These are phyloP conservation scores for Polyergus mexicanus DNA, from an alignment of 1,140 invertebrate species.

Conservation along the genomic window DNA sequence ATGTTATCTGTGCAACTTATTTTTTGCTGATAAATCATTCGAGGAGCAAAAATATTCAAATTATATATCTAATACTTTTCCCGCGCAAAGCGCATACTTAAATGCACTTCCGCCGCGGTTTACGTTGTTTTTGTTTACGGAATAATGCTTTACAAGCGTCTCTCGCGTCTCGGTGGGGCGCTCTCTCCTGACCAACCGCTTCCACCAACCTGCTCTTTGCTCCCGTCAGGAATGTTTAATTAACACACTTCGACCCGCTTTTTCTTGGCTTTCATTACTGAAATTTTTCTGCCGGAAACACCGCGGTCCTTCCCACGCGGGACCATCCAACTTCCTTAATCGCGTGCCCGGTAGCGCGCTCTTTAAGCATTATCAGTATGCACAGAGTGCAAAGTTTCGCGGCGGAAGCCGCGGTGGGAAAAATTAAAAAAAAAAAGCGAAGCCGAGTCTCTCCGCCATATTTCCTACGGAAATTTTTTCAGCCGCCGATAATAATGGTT, in stretches of 20 bases:
- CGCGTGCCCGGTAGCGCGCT: constrained; percentile 58
- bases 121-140: constrained; percentile 48
- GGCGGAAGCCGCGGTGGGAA: constrained; percentile 24
- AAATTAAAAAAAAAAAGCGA: constrained; percentile 26
- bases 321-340: constrained; percentile 74
- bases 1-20: background rate
- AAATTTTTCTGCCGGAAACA: constrained; percentile 71
- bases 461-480: constrained; percentile 55
- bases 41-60: background rate
- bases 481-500: constrained; percentile 42
- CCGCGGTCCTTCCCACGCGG: constrained; percentile 41
- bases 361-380: constrained; percentile 68
- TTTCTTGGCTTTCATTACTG: constrained; percentile 68
- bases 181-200: constrained; percentile 31
- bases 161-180: constrained; percentile 50
- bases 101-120: constrained; percentile 31
- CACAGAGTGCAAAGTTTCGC: constrained; percentile 65
- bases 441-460: constrained; percentile 10
- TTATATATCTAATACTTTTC: background rate
- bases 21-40: background rate
- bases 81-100: constrained; percentile 13
- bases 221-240: constrained; percentile 74
- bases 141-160: constrained; percentile 59
- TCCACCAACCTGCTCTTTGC: constrained; percentile 48
- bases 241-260: constrained; percentile 73